phyloP scores from a whole-genome alignment of 2,888 invertebrate species.

The Mechanitis mazaeus region DNA sequence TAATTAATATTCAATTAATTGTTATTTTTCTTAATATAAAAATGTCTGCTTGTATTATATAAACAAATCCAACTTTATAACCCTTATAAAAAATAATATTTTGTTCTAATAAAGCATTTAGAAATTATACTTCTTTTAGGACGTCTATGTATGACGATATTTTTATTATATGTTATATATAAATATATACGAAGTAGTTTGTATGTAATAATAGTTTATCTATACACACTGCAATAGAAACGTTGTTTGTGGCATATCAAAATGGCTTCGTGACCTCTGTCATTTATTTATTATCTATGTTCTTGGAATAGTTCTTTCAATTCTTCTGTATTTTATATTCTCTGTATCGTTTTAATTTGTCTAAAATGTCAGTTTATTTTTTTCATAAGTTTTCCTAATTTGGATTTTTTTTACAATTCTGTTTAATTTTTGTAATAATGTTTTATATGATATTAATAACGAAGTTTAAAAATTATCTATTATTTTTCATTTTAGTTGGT shows the following conservation, averaged over 20 bases:
- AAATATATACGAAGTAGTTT: background rate
- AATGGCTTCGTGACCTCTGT: slow-evolving; percentile 23
- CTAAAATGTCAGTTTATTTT: no score
- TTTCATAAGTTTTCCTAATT: no score
- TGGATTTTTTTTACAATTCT: no score
- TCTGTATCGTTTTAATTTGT: background rate
- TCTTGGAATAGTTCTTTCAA: slow-evolving; percentile 22
- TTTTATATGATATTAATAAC: no score
- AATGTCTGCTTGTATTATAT: background rate
- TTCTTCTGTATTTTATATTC: slow-evolving; percentile 12
- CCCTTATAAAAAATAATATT: slow-evolving; percentile 15
- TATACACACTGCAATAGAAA: slow-evolving; percentile 4
- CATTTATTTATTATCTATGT: slow-evolving; percentile 23
- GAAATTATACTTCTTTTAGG: slow-evolving; percentile 14
- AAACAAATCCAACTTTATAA: slow-evolving; percentile 20
- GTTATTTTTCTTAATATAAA: background rate
- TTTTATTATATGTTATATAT: background rate
- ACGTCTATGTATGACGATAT: background rate
- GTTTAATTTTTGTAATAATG: no score
- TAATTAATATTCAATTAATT: background rate
- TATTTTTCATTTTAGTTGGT: no score
- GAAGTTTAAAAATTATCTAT: no score
- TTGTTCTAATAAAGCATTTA: slow-evolving; percentile 1
- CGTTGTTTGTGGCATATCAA: slow-evolving; percentile 17
- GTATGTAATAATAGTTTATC: background rate